phyloP scores from a whole-genome alignment of 2,888 invertebrate species.

The Lathronympha strigana region DNA sequence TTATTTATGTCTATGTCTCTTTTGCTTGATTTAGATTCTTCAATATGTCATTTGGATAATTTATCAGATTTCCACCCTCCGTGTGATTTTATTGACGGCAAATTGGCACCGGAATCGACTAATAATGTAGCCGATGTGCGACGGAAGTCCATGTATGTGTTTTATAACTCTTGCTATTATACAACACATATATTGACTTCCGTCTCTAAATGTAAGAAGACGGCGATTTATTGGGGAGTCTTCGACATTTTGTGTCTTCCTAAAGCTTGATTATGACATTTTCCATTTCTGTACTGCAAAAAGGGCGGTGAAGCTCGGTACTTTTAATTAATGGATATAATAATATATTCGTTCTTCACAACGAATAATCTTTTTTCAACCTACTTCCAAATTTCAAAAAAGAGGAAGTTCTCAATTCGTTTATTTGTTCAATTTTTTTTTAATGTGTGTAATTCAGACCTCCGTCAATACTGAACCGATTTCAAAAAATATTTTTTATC shows the following conservation, averaged over 20 bases:
- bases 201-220: neutral
- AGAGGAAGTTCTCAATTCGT: no score
- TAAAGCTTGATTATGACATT: neutral
- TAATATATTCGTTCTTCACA: no score
- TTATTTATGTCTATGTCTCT: neutral
- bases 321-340: no score
- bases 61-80: constrained; percentile 2
- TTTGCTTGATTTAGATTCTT: neutral
- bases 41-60: neutral
- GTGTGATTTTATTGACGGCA: neutral
- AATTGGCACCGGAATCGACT: neutral
- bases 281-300: no score
- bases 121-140: neutral
- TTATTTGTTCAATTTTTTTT: no score
- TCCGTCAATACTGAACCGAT: no score
- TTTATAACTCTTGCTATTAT: neutral
- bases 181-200: no score
- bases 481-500: no score
- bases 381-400: no score
- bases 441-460: no score
- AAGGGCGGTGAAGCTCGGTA: no score
- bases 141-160: neutral
- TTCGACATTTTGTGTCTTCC: neutral
- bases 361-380: no score
- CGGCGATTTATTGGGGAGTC: neutral